A percentile compares a stretch with the other conserved stretches of the same genome.
phyloP scores from a whole-genome alignment of 92 coral and sea anemone species.

The Parazoanthus swiftii region DNA sequence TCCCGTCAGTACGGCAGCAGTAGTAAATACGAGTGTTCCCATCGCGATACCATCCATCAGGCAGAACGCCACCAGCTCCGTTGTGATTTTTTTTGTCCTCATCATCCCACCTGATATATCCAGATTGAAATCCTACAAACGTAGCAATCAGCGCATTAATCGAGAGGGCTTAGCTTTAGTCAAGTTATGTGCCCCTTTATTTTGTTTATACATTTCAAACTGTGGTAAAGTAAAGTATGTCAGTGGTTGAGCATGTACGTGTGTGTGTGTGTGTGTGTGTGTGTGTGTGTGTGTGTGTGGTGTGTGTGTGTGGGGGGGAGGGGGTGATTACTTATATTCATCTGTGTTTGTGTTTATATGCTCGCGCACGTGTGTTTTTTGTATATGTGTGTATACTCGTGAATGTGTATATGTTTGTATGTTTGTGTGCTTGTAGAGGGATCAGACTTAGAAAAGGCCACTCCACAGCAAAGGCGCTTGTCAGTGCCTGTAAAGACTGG shows the following conservation, averaged over 20 bases:
- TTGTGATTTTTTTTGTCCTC: background rate
- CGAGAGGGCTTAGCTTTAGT: background rate
- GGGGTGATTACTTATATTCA: no score
- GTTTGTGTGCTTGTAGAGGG: no score
- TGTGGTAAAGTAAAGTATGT: no score
- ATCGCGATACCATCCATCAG: background rate
- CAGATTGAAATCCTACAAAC: background rate
- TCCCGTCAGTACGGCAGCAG: slow-evolving; percentile 1
- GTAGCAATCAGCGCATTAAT: background rate
- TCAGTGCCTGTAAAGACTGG: no score
- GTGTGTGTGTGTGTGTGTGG: background rate
- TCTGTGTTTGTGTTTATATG: background rate
- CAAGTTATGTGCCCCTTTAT: no score
- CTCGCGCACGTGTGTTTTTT: background rate
- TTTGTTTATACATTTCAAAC: no score
- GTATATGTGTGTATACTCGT: background rate
- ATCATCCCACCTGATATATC: slow-evolving; percentile 1
- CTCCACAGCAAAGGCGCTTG: no score
- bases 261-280: background rate
- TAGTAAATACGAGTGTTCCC: background rate
- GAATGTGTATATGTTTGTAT: no score
- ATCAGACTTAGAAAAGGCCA: no score
- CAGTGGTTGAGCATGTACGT: background rate
- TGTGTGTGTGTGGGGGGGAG: no score
- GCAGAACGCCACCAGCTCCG: background rate